These are phyloP conservation scores for Sphinx pinastri DNA, from an alignment of 2,888 invertebrate species.

Conservation along the genomic window DNA sequence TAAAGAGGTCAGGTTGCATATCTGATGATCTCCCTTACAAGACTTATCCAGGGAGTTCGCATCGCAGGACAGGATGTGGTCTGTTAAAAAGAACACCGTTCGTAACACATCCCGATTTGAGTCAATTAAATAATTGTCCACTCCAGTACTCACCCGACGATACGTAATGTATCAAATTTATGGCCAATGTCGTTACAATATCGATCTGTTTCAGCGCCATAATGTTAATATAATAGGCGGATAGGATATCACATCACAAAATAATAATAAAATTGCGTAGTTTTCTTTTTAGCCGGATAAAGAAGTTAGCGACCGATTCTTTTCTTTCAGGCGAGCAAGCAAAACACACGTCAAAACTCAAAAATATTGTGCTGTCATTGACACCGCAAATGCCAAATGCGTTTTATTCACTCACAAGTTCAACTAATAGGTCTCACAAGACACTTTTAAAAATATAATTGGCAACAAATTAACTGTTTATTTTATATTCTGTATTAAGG, in stretches of 20 bases:
- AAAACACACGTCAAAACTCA: conserved; percentile 59
- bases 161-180: conserved; percentile 66
- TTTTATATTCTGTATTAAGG: no score
- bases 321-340: conserved; percentile 54
- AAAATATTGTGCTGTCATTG: conserved; percentile 37
- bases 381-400: conserved; percentile 30
- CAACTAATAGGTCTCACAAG: neutral
- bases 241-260: conserved; percentile 68
- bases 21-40: conserved; percentile 61
- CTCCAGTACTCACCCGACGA: conserved; percentile 69
- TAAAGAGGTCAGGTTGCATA: conserved; percentile 56
- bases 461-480: no score
- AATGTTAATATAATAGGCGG: conserved; percentile 39
- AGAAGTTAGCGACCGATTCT: conserved; percentile 48
- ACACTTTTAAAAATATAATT: no score
- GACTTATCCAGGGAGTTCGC: conserved; percentile 50
- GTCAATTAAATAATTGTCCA: conserved; percentile 82
- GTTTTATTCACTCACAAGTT: conserved; percentile 23
- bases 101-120: conserved; percentile 71
- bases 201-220: conserved; percentile 65
- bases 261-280: conserved; percentile 40
- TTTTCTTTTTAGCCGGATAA: conserved; percentile 47
- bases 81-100: conserved; percentile 80
- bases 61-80: conserved; percentile 77
- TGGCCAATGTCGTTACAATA: conserved; percentile 59